These are phyloP conservation scores for Pollachius pollachius DNA, from an alignment of 2,113 vertebrate species.

Conservation along the genomic window DNA sequence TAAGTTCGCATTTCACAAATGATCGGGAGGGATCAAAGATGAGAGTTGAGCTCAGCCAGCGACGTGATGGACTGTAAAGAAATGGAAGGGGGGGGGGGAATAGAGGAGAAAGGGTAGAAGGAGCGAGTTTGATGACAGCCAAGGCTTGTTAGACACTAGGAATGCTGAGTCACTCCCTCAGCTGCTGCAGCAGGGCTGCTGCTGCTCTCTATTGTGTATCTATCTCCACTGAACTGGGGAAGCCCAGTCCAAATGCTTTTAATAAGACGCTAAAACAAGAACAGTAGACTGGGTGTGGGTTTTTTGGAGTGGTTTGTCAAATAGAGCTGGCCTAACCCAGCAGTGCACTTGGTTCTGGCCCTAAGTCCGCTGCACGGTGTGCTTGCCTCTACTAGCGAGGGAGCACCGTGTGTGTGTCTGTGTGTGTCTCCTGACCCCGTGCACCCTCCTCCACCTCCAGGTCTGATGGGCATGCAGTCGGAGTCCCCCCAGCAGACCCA, in stretches of 20 bases:
- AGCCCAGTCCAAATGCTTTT: slow-evolving; percentile 37
- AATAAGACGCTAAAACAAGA: no score
- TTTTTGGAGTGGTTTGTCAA: no score
- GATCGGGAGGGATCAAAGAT: slow-evolving; percentile 38
- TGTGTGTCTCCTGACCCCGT: no score
- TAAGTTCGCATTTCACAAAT: slow-evolving; percentile 18
- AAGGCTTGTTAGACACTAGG: slow-evolving; percentile 23
- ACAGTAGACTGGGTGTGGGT: no score
- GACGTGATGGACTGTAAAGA: not conserved
- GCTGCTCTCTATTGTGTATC: slow-evolving; percentile 13
- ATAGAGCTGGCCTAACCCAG: no score
- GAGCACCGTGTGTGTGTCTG: no score
- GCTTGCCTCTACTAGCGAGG: no score
- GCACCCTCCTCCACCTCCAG: slow-evolving; percentile 51
- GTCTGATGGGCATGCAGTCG: slow-evolving; percentile 84
- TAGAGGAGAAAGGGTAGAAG: slow-evolving; percentile 9
- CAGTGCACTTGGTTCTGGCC: no score
- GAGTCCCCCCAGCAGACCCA: slow-evolving; percentile 86
- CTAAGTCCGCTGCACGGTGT: no score
- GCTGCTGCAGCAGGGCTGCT: slow-evolving; percentile 57
- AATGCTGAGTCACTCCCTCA: slow-evolving; percentile 59
- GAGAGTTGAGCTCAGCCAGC: slow-evolving; percentile 8
- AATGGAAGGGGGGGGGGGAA: slow-evolving; percentile 6
- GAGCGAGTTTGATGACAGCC: slow-evolving; percentile 18
- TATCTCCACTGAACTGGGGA: slow-evolving; percentile 54